Base-by-base conservation (phyloP, 2,113 vertebrate species). In the Macrotus californicus region DNA sequence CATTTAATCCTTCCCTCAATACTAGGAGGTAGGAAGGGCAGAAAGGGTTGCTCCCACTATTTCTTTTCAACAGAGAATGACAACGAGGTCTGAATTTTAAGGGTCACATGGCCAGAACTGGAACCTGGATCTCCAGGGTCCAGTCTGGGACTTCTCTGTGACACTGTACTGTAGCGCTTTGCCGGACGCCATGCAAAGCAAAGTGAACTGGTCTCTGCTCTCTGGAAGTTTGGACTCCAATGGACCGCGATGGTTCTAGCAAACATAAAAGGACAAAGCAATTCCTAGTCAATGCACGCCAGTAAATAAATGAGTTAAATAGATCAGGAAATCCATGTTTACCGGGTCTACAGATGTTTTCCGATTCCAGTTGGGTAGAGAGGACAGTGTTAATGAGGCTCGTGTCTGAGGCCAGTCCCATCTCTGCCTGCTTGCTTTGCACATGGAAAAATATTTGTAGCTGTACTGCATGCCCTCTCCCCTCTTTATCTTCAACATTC, bases 171-270 rank as follows among this genome's bases (percentile, higher is more conserved):
- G 22, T 43, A 76, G 79, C 41, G 56, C n/a, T 91, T 93, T 83
- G 75, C 89, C 96, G 91, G 96, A 96, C 64, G 87, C 56, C 82
- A 89, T 70, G 72, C 64, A 91, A 94, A 96, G 89, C 94, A 93
- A 95, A 95, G 50, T 24, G 29, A 91, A 82, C 69, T 87, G 93
- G 77, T 96, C 93, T 97, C 94, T 97, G 94, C 91, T 91, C 79
- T 96, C 89, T 94, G 94, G 79, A 97, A 92, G 81, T 97, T 80
- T 97, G 93, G 56, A 80, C 94, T 94, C 83, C 80, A 24, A 72
- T 56, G 83, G 75, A 80, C 82, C 91, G 86, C 67, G 88, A 88
- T 8, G 3, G 69, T 72, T 91, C 87, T 6, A 8, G 84, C 87
- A 93, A 94, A 96, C 84, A 95, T 59, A 43, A 96, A 90, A 92